phyloP scores from a whole-genome alignment of 1,140 invertebrate genomes.

The Drosophila novamexicana region DNA sequence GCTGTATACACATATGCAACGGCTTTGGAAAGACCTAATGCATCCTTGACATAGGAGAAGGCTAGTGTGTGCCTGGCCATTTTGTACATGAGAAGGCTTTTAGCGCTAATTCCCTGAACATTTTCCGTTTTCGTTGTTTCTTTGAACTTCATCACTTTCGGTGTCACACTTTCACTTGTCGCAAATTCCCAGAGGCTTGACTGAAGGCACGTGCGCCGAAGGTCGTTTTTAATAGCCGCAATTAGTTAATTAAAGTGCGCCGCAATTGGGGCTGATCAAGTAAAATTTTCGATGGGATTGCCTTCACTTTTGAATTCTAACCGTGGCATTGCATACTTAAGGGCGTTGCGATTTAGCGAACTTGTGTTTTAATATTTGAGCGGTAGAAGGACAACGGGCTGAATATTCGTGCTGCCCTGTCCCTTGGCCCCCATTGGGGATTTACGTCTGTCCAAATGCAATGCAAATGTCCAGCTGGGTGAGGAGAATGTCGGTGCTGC shows the following conservation, averaged over 20 bases:
- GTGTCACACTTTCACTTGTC: slow-evolving; percentile 26
- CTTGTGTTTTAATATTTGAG: slow-evolving; percentile 70
- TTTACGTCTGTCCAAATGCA: slow-evolving; percentile 73
- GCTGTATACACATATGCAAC: slow-evolving; percentile 16
- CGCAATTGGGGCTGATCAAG: slow-evolving; percentile 8
- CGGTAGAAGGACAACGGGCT: slow-evolving; percentile 34
- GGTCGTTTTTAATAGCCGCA: slow-evolving; percentile 40
- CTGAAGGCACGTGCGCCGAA: slow-evolving; percentile 23
- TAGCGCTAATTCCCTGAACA: slow-evolving; percentile 49
- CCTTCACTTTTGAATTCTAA: slow-evolving; percentile 31
- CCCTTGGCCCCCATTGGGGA: slow-evolving; percentile 42
- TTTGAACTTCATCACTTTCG: slow-evolving; percentile 15
- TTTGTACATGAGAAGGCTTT: slow-evolving; percentile 70
- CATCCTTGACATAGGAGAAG: slow-evolving; percentile 60
- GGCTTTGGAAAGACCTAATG: slow-evolving; percentile 18
- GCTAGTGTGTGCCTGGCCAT: slow-evolving; percentile 14
- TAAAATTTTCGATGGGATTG: slow-evolving; percentile 10
- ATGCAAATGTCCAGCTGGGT: slow-evolving; percentile 65
- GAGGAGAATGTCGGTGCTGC: slow-evolving; percentile 53
- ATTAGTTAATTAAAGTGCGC: slow-evolving; percentile 47
- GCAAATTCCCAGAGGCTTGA: slow-evolving; percentile 34
- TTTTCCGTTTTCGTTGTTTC: slow-evolving; percentile 6
- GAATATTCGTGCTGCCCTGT: slow-evolving; percentile 13
- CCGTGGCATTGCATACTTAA: slow-evolving; percentile 38
- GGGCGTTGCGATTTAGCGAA: slow-evolving; percentile 64